A percentile compares a stretch with the other conserved stretches of the same genome.
These are phyloP conservation scores for Miniopterus natalensis DNA, from an alignment of 2,113 vertebrate genomes.

Conservation along the genomic window DNA sequence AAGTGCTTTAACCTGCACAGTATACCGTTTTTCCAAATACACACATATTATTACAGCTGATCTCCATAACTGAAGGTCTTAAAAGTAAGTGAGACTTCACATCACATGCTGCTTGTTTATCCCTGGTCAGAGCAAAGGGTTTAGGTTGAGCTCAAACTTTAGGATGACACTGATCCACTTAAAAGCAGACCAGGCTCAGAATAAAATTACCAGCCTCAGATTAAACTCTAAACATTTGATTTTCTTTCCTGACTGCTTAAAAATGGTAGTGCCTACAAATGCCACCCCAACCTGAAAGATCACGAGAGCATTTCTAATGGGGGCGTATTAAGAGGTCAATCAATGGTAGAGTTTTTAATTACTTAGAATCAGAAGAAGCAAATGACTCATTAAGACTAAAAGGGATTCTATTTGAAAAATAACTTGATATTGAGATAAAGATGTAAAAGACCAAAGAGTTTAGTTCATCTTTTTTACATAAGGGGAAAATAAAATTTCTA, in stretches of 20 bases:
- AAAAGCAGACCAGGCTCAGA: neutral
- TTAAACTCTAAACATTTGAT: neutral
- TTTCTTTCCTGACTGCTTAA: neutral
- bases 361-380: neutral
- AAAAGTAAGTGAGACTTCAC: neutral
- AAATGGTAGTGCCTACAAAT: neutral
- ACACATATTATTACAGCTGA: neutral
- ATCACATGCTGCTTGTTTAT: neutral
- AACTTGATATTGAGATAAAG: neutral
- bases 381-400: neutral
- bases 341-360: neutral
- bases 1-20: neutral
- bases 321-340: neutral
- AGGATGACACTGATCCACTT: neutral
- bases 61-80: neutral
- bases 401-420: neutral
- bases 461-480: neutral
- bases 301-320: conserved; percentile 13
- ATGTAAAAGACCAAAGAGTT: neutral
- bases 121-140: neutral
- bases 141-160: neutral
- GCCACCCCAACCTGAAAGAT: neutral
- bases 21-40: neutral
- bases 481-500: neutral
- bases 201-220: neutral